phyloP scores from a whole-genome alignment of 2,888 invertebrate genomes.

The Cephonodes hylas region DNA sequence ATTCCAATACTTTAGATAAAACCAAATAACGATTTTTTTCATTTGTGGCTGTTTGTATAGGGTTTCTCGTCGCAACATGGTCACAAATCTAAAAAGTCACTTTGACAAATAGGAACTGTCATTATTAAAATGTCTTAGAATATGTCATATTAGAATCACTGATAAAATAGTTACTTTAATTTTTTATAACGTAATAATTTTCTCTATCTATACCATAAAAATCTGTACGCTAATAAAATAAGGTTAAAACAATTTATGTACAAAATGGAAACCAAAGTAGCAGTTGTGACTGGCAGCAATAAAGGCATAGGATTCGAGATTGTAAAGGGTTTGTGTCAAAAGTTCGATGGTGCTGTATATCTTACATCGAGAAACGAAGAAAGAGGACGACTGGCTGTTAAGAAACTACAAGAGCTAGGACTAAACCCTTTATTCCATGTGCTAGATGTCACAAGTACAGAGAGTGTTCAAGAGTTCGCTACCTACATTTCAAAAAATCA shows the following conservation, averaged over 20 bases:
- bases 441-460: conserved; percentile 84
- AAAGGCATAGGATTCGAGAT: conserved; percentile 75
- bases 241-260: conserved; percentile 42
- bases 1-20: no score
- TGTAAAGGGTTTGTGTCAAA: conserved; percentile 82
- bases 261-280: conserved; percentile 79
- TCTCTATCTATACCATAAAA: background rate
- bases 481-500: conserved; percentile 82
- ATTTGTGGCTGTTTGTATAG: background rate
- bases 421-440: conserved; percentile 84
- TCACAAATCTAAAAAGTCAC: background rate
- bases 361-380: conserved; percentile 85
- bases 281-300: conserved; percentile 73
- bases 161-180: background rate
- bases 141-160: background rate
- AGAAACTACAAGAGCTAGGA: conserved; percentile 80
- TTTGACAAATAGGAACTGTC: background rate
- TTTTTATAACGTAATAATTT: background rate
- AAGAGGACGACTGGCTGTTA: conserved; percentile 83
- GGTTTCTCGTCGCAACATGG: no score
- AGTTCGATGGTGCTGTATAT: conserved; percentile 86
- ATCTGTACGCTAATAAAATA: background rate
- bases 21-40: no score
- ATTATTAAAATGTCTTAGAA: background rate
- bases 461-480: conserved; percentile 82